Evolutionary conservation across 2,888 invertebrate genomes (phyloP).

Genomic region (Parasteatoda lunata): DNA sequence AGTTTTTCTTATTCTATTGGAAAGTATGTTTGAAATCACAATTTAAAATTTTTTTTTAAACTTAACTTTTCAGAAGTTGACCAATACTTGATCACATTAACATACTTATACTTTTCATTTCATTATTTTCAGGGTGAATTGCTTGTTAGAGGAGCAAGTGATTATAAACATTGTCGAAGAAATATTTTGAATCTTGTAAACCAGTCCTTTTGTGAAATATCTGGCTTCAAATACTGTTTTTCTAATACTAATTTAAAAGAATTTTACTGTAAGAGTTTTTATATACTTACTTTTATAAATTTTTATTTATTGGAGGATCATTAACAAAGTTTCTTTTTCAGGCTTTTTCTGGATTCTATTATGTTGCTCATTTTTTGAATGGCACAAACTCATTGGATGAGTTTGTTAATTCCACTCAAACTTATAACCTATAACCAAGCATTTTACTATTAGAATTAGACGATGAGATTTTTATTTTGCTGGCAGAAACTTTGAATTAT

Average conservation of each 20-base stretch:
- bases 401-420: conserved; percentile 70
- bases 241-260: conserved; percentile 61
- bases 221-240: conserved; percentile 70
- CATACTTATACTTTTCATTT: neutral
- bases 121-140: conserved; percentile 43
- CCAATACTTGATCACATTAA: no score
- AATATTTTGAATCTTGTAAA: conserved; percentile 72
- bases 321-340: conserved; percentile 70
- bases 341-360: conserved; percentile 76
- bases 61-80: no score
- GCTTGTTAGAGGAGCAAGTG: conserved; percentile 72
- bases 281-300: neutral
- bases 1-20: no score
- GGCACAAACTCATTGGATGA: conserved; percentile 72
- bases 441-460: no score
- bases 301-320: neutral
- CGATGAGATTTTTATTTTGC: no score
- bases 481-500: no score
- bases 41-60: no score
- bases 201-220: conserved; percentile 71
- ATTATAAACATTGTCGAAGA: conserved; percentile 71
- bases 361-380: conserved; percentile 74
- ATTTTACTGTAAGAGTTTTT: conserved; percentile 48
- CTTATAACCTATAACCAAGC: neutral
- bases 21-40: no score